Base-by-base conservation (phyloP, 2,113 vertebrate genomes). In the Hydrochoerus hydrochaeris region DNA sequence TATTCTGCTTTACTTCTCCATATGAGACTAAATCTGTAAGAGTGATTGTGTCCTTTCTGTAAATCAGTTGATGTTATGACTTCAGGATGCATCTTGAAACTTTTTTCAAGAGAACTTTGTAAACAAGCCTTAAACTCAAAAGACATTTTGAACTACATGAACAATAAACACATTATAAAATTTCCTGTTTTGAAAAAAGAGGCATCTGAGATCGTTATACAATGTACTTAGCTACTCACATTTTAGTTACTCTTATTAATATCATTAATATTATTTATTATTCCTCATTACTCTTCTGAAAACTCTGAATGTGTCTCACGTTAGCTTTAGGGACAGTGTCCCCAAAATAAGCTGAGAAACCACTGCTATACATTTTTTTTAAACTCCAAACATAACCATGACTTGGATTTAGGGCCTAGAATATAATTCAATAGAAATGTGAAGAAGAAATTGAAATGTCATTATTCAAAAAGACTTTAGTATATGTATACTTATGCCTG, bases 41-140 rank as follows among this genome's bases (percentile, higher is more conserved):
- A 65, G n/a, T n/a, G 17, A 86, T 73, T 92, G 17, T 85, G 10
- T 95, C 41, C 85, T 96, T 96, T 95, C 65, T 94, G 54, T 91
- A 92, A 96, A 78, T 19, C 16, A 93, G 57, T 95, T 82, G 69
- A 75, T 92, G 38, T 87, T 88, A 65, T 87, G 90, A 90, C 41
- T 82, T 52, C 88, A 95, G 85, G 88, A 96, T 92, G n/a, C 60
- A 83, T 97, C 93, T 95, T 95, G 90, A 97, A 93, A 63, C 78
- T 95, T 83, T 93, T 97, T 96, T 84, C 95, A 94, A 91, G 63
- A 69, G 80, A 63, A 94, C 69, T 86, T 93, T 95, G 87, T 97
- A 97, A 96, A 97, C 63, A 96, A 97, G 35, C 44, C n/a, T 67
- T 89, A 54, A 87, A 52, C 35, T 85, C 84, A 95, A 78, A 44